Evolutionary conservation across 2,888 invertebrate genomes (phyloP), one percentile per base, ranked within the genome.

Genomic region (Lithophane ornitopus): DNA sequence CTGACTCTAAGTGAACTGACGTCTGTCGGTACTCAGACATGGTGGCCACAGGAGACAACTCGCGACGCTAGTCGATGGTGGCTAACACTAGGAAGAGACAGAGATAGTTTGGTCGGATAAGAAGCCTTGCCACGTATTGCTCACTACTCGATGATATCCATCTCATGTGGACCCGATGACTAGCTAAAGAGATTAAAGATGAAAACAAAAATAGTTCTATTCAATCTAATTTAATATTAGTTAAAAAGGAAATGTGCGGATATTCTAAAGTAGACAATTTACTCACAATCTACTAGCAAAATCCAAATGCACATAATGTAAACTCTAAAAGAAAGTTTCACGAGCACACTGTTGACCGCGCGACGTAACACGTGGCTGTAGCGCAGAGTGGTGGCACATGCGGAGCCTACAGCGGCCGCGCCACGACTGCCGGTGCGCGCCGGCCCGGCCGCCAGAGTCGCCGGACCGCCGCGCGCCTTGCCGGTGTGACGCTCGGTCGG

Each of bases 281-380:
- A 73, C 77, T 77, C 61, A 81, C 70, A 58, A 59, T 68, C 19
- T 39, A 63, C 61, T 28, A 3, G 49, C 6, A 62, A 70, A 67
- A 22, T 67, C 12, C 52, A 49, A 71, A 66, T 26, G 22, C 66
- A 70, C 67, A 67, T 63, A 26, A n/a, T 19, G 41, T 59, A 44
- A 70, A 22, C 39, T 61, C 16, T 11, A 54, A 73, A 81, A 52
- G 3, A 62, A 82, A 81, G 81, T 81, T 81, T 67, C 46, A 41
- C 72, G 72, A 59, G n/a, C 26, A 49, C 59, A 69, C 44, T 46
- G 59, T n/a, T 16, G 66, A n/a, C 14, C n/a, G 14, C 46, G 41
- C 70, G 16, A 34, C 34, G 28, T 34, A 14, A 1, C 3, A 3
- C 34, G 28, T 34, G 16, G 11, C 16, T n/a, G 52, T 1, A 34